Evolutionary conservation across 1,140 invertebrate species (phyloP).

Genomic region (Andrena cerasifolii): DNA sequence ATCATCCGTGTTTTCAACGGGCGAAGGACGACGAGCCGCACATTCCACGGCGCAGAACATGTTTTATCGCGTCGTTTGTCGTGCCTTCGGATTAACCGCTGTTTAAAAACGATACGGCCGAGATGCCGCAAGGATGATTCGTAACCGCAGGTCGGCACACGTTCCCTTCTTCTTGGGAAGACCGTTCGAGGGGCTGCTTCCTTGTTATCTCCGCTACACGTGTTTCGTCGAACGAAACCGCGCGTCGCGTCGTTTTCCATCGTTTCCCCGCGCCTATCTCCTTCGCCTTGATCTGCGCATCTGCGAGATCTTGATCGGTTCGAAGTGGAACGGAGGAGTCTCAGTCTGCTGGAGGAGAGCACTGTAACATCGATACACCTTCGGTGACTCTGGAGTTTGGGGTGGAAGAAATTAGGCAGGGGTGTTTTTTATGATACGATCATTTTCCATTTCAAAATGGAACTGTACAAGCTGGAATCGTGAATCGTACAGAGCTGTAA

Average conservation of each 20-base stretch:
- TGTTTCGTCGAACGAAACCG: slow-evolving; percentile 7
- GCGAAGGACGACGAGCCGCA: slow-evolving; percentile 19
- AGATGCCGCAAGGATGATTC: slow-evolving; percentile 45
- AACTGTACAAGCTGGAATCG: not conserved
- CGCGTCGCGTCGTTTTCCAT: too few relatives aligned
- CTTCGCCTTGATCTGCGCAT: not conserved
- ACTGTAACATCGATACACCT: too few relatives aligned
- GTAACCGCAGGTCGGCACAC: slow-evolving; percentile 38
- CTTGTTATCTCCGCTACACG: slow-evolving; percentile 52
- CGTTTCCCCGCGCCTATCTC: slow-evolving; percentile 15
- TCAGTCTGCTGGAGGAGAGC: too few relatives aligned
- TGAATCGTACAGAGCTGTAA: too few relatives aligned
- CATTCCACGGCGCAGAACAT: slow-evolving; percentile 57
- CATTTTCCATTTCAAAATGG: too few relatives aligned
- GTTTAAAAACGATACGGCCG: slow-evolving; percentile 72
- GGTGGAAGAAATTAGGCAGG: too few relatives aligned
- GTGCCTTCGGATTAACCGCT: slow-evolving; percentile 72
- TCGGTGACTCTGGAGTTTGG: too few relatives aligned
- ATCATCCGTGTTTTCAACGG: slow-evolving; percentile 59
- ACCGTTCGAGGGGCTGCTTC: slow-evolving; percentile 2
- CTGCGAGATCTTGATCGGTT: not conserved
- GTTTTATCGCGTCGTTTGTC: slow-evolving; percentile 71
- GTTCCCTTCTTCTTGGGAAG: slow-evolving; percentile 10
- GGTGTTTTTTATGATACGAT: too few relatives aligned
- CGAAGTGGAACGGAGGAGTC: not conserved